Evolutionary conservation across 2,888 invertebrate genomes (phyloP).

Genomic region (Caenorhabditis zanzibari): DNA sequence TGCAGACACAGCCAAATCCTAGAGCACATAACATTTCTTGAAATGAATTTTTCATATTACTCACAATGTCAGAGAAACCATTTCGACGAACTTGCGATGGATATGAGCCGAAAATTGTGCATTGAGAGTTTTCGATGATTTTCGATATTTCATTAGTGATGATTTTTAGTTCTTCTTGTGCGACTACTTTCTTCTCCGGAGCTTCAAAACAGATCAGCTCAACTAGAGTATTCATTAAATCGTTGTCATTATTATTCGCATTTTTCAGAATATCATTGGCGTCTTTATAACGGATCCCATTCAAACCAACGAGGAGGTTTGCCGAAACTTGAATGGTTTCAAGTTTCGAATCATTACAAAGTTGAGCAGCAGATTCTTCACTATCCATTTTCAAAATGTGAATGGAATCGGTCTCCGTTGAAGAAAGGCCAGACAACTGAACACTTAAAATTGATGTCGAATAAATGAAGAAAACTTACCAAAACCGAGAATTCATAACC

Average conservation of each 20-base stretch:
- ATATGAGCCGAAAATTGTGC: constrained; percentile 39
- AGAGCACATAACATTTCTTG: neutral
- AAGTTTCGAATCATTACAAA: neutral
- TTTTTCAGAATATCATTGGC: constrained; percentile 13
- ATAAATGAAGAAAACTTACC: no score
- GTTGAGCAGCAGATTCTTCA: neutral
- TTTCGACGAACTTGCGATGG: constrained; percentile 22
- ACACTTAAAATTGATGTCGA: no score
- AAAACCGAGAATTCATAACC: no score
- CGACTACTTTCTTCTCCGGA: neutral
- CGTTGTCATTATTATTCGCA: no score
- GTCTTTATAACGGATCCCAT: constrained; percentile 7
- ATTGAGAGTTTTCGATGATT: constrained; percentile 22
- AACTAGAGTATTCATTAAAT: constrained; percentile 13
- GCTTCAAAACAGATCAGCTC: constrained; percentile 8
- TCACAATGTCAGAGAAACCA: constrained; percentile 45
- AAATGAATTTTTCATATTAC: neutral
- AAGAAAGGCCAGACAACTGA: no score
- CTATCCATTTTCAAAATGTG: neutral
- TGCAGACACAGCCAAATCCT: constrained; percentile 31
- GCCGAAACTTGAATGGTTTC: neutral
- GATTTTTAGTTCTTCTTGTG: constrained; percentile 1
- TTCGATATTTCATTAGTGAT: constrained; percentile 21
- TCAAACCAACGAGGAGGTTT: neutral
- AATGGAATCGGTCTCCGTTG: no score